A percentile compares a stretch with the other conserved stretches of the same genome.
Conservation (phyloP, 2,888 invertebrate species). For the Anorthoa munda region DNA sequence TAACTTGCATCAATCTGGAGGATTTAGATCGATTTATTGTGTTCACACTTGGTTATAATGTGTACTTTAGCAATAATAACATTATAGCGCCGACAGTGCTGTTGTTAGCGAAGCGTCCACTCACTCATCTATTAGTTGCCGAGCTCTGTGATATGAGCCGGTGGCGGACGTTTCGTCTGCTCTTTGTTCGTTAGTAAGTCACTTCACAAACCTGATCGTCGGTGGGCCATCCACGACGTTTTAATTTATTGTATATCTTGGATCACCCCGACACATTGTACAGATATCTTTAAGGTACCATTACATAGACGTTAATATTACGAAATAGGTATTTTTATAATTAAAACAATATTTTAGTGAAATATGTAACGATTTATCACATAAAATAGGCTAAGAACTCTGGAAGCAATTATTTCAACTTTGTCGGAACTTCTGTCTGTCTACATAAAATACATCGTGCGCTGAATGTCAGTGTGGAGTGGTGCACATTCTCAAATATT, state of each 20-base stretch:
- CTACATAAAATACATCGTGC: not conserved
- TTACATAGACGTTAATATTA: slow-evolving; percentile 55
- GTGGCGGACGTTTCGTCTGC: not conserved
- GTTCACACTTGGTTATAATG: slow-evolving; percentile 1
- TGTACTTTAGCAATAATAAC: slow-evolving; percentile 1
- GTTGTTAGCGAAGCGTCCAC: not conserved
- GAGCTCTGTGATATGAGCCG: slow-evolving; percentile 44
- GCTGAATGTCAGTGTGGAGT: not conserved
- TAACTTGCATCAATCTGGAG: slow-evolving; percentile 11
- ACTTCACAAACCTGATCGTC: not conserved
- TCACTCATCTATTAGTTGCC: not conserved
- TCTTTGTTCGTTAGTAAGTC: slow-evolving; percentile 4
- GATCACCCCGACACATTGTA: slow-evolving; percentile 41
- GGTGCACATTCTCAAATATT: not conserved
- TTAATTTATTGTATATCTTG: slow-evolving; percentile 68
- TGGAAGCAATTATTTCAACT: slow-evolving; percentile 24
- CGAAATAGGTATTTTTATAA: slow-evolving; percentile 63
- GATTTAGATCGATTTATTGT: slow-evolving; percentile 1
- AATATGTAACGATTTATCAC: slow-evolving; percentile 38
- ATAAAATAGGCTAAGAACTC: slow-evolving; percentile 23
- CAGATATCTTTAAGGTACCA: slow-evolving; percentile 52
- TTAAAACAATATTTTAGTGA: slow-evolving; percentile 55
- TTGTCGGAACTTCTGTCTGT: slow-evolving; percentile 8
- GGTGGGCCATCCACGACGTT: slow-evolving; percentile 1
- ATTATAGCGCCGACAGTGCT: not conserved